Evolutionary conservation across 1,140 invertebrate species (phyloP), one percentile per base, ranked within the genome.

Genomic region (Drosophila ficusphila): DNA sequence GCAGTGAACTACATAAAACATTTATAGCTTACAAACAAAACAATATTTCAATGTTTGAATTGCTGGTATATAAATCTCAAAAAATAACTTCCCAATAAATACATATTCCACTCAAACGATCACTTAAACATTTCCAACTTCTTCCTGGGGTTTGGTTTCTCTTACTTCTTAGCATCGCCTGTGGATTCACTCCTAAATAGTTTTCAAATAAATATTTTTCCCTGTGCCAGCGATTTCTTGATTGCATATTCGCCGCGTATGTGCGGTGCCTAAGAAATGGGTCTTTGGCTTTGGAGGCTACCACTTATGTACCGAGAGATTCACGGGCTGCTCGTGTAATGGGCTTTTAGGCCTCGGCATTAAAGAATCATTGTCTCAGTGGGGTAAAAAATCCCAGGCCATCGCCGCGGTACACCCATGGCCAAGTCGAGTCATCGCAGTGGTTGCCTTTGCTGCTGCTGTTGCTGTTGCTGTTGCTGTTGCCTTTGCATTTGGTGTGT

Each of bases 341-440:
- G 9, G 33, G 57, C 57, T 74, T 74, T 54, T 72, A 72, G 69
- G 57, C 57, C 56, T 72, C 53, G 54, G 69, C 57, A 56, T 79
- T 82, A 82, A 82, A 81, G 78, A 82, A 82, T 73, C 78, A 83
- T 78, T 81, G 78, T 83, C 34, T 79, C 18, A 27, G 65, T 27
- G 60, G 25, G 34, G 29, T 16, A 8, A 44, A 36, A 48, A 58
- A 36, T 79, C 76, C 42, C 76, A 79, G 69, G 69, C 69, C 53
- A 31, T 36, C 42, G 48, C 31, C 36, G n/a, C 38, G 31, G 61
- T 39, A 48, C 56, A 62, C 31, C 64, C 74, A 62, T 76, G 74
- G 61, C 69, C 76, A 67, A 44, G 72, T 67, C 49, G 44, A 34
- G 41, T 39, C 64, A 58, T 42, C 44, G 38, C 34, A 23, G 19